A percentile compares a stretch with the other conserved stretches of the same genome.
Conservation (phyloP, 1,140 invertebrate genomes). For the Ladona fulva region DNA sequence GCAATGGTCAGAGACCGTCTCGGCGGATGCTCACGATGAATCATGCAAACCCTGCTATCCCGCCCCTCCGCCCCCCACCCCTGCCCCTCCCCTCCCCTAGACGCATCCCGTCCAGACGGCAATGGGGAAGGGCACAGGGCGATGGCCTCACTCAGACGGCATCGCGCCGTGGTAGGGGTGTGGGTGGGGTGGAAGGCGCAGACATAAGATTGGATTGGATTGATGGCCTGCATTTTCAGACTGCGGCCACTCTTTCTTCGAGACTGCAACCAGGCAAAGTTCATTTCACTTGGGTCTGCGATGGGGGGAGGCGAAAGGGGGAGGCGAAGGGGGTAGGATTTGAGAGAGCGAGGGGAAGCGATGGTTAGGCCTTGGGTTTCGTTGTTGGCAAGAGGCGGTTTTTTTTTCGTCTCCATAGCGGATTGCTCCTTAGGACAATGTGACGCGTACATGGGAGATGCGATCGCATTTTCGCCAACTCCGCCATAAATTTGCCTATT, state of each 20-base stretch:
- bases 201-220: constrained; percentile 4
- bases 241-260: background rate
- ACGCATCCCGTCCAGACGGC: background rate
- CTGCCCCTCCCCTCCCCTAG: background rate
- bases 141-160: background rate
- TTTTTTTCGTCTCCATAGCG: too few relatives aligned
- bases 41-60: background rate
- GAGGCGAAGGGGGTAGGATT: background rate
- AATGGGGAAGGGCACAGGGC: background rate
- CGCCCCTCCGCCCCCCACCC: background rate
- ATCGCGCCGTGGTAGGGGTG: background rate
- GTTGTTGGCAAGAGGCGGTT: too few relatives aligned
- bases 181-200: background rate
- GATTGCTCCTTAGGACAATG: too few relatives aligned
- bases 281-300: background rate
- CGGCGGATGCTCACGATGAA: background rate
- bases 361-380: background rate
- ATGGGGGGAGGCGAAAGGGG: background rate
- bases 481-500: too few relatives aligned
- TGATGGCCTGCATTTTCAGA: background rate
- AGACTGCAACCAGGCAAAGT: background rate
- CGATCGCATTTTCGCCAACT: too few relatives aligned
- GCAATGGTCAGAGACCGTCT: background rate
- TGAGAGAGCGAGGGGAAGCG: background rate
- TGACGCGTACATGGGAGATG: too few relatives aligned